A percentile compares a stretch with the other conserved stretches of the same genome.
These are phyloP conservation scores for Chelidonichthys spinosus DNA, from an alignment of 2,797 vertebrate genomes.

Conservation along the genomic window DNA sequence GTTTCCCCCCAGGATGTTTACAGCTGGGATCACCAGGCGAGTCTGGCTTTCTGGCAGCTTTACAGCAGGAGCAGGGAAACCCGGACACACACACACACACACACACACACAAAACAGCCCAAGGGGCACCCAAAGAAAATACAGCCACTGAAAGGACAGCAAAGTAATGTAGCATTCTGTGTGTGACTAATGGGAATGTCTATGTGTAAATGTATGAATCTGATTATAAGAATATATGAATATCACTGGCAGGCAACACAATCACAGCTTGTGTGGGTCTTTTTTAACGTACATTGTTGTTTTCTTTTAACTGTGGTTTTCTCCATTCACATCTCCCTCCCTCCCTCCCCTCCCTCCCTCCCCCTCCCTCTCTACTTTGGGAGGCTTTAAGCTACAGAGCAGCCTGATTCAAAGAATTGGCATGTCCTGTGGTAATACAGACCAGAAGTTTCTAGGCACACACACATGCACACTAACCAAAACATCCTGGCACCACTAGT, in stretches of 20 bases:
- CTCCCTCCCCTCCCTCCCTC: slow-evolving; percentile 29
- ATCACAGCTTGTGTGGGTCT: slow-evolving; percentile 8
- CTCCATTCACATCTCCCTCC: slow-evolving; percentile 44
- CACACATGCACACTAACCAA: slow-evolving; percentile 58
- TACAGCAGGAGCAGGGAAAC: slow-evolving; percentile 72
- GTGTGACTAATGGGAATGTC: neutral
- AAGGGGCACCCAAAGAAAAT: slow-evolving; percentile 47
- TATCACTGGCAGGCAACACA: slow-evolving; percentile 17
- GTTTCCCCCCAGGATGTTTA: slow-evolving; percentile 77
- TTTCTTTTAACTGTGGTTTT: slow-evolving; percentile 36
- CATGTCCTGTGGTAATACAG: slow-evolving; percentile 82
- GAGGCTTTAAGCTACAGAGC: slow-evolving; percentile 54
- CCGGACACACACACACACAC: slow-evolving; percentile 36
- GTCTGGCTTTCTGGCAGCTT: slow-evolving; percentile 78
- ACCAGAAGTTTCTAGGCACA: slow-evolving; percentile 75
- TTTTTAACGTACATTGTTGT: slow-evolving; percentile 20
- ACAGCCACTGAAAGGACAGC: slow-evolving; percentile 19
- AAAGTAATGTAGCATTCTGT: neutral
- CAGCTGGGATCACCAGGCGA: slow-evolving; percentile 77
- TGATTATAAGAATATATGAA: neutral
- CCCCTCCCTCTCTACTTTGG: slow-evolving; percentile 49
- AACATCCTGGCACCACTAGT: slow-evolving; percentile 73
- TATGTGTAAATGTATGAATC: slow-evolving; percentile 4
- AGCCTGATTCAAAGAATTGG: slow-evolving; percentile 78
- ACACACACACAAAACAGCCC: slow-evolving; percentile 23